Evolutionary conservation across 2,888 invertebrate species (phyloP), one percentile per base, ranked within the genome.

Genomic region (Drosophila maculinotata): DNA sequence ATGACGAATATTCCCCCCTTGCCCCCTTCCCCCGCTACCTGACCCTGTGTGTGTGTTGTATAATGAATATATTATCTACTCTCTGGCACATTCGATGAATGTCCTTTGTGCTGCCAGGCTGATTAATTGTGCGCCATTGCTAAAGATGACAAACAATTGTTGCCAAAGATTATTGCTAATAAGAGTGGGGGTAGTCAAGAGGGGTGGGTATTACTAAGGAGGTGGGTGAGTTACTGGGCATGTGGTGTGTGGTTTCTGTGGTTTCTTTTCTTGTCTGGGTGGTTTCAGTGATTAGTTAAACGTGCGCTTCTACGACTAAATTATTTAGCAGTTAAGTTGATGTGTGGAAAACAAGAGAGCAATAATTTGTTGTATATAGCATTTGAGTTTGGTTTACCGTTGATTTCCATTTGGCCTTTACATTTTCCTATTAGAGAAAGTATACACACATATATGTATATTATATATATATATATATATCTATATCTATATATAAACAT

Each of bases 371-470:
- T 14, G 8, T 20, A 28, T 67, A 42, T 23, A 56, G 54, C 31
- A 59, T 70, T 38, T 38, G 56, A 53, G 25, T 42, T 45, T 47
- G 59, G 76, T 71, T 90, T 91, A 91, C 91, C 91, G 91, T 91
- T 70, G 91, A 90, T 85, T 89, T 91, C 91, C 91, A 90, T 87
- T 90, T 91, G 78, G 89, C 83, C 72, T 90, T 91, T 64, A 87
- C 81, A 87, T 87, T 90, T 87, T 91, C 91, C 91, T 91, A 90
- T 87, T 81, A 79, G 75, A 90, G 82, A 89, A 77, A 79, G 76
- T 60, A 72, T 28, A 81, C 23, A 52, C 42, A 64, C 42, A 71
- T 39, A 58, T 41, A 63, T 60, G 30, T 47, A 26, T 28, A 15
- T 39, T 36, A 48, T 15, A 38, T 1, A 53, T 52, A 62, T 53